phyloP scores from a whole-genome alignment of 2,113 vertebrate species.

The Scolopax mira region DNA sequence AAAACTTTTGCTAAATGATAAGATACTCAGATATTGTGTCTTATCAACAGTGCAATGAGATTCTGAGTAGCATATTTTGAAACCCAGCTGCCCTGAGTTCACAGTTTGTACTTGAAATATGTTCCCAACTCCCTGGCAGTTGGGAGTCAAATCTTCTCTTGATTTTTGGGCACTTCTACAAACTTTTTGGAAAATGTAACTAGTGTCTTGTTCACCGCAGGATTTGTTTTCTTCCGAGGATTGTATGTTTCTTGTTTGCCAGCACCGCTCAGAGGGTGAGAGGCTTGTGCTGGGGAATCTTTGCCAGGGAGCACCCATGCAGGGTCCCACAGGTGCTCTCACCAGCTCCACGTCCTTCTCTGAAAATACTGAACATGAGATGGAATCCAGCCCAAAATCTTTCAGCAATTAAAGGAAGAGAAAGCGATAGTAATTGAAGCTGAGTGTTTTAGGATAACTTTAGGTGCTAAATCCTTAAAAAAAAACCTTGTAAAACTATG shows the following conservation, averaged over 20 bases:
- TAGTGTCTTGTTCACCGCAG: not conserved
- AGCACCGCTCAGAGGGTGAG: accelerated
- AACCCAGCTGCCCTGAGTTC: not conserved
- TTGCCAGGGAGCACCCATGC: not conserved
- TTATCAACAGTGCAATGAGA: not conserved
- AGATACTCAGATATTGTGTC: not conserved
- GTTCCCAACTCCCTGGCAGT: not conserved
- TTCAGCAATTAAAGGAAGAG: not conserved
- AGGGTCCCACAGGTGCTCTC: not conserved
- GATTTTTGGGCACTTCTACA: not conserved
- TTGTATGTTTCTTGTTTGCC: not conserved
- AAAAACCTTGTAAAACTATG: not conserved
- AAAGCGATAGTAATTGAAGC: not conserved
- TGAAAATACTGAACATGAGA: not conserved
- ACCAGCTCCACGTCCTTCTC: not conserved
- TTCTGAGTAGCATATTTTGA: not conserved
- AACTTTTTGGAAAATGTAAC: not conserved
- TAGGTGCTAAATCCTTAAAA: not conserved
- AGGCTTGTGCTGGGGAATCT: not conserved
- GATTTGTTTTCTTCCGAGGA: not conserved
- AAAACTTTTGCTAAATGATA: not conserved
- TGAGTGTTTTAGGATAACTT: not conserved
- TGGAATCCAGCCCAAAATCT: not conserved
- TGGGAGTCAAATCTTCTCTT: not conserved
- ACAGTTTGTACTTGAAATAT: not conserved